Base-by-base conservation (phyloP, 2,888 invertebrate species). In the Malacosoma neustria region DNA sequence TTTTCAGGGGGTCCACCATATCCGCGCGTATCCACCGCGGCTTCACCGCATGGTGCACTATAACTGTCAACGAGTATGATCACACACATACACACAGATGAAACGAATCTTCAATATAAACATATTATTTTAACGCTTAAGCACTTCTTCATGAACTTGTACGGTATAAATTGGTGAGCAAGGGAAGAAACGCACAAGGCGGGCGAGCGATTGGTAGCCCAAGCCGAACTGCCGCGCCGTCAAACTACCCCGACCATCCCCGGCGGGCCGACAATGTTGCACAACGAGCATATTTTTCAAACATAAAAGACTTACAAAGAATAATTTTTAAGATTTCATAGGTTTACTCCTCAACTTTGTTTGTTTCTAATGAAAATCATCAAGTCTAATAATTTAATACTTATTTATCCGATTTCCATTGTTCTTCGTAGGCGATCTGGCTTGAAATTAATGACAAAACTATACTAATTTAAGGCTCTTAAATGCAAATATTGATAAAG, bases 1-100 rank as follows among this genome's bases (percentile, higher is more conserved):
- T 90, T 87, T 93, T 93, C 72, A 93, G 88, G 71, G 93, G 92
- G 88, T 93, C 92, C 77, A 93, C 92, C 92, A 93, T 93, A 88
- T 89, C 87, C 84, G 61, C 57, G 64, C 60, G 62, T 57, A 66
- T 59, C 60, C 68, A 56, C 54, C 57, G 68, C 67, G 65, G 61
- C 59, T 64, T 81, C 75, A 85, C 74, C 75, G 79, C 84, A 85
- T 85, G 74, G 72, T 72, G 72, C 74, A 70, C 70, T 69, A 49
- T 54, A 61, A 62, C 54, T 60, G 59, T 69, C 66, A 65, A 57
- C 61, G 49, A 48, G 46, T 51, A 55, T 60, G 61, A 57, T 56
- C 62, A 65, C 64, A 52, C 49, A 57, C 52, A 55, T 36, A 49
- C 51, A 58, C 48, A 52, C 57, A 50, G 39, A 41, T 33, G 40